Evolutionary conservation across 2,113 vertebrate species (phyloP).

Genomic region (Microtus oregoni): DNA sequence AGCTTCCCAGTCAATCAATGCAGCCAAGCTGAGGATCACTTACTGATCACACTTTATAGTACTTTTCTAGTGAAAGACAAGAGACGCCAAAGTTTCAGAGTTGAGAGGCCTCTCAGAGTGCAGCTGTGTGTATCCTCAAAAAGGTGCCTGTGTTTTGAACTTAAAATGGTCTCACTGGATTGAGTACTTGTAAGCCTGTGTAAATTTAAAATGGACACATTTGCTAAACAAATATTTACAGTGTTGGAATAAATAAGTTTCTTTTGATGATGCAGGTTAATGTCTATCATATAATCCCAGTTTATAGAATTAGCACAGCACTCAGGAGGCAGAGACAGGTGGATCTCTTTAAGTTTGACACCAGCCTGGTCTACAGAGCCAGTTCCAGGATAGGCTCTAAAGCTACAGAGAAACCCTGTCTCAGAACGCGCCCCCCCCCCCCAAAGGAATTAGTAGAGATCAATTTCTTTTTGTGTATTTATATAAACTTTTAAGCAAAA

Average conservation of each 20-base stretch:
- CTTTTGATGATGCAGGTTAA: slow-evolving; percentile 3
- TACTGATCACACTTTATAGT: not conserved
- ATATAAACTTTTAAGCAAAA: slow-evolving; percentile 40
- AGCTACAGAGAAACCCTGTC: too few species aligned
- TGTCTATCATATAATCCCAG: not conserved
- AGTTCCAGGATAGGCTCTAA: too few species aligned
- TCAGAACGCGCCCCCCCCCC: too few species aligned
- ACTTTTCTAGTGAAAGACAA: not conserved
- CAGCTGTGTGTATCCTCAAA: not conserved
- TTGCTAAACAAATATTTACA: slow-evolving; percentile 5
- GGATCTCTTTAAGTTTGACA: too few species aligned
- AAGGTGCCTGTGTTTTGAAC: not conserved
- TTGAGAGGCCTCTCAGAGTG: not conserved
- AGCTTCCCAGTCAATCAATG: not conserved
- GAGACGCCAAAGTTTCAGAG: not conserved
- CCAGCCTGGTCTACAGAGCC: too few species aligned
- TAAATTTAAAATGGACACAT: slow-evolving; percentile 25
- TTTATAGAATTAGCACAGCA: slow-evolving; percentile 4
- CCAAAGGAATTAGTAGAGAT: not conserved
- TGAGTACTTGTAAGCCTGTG: not conserved
- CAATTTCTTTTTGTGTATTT: slow-evolving; percentile 23
- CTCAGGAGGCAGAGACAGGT: too few species aligned
- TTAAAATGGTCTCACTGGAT: not conserved
- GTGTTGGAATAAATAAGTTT: not conserved
- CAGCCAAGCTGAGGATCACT: not conserved